Evolutionary conservation across 2,888 invertebrate genomes (phyloP), one percentile per base, ranked within the genome.

Genomic region (Operophtera brumata): DNA sequence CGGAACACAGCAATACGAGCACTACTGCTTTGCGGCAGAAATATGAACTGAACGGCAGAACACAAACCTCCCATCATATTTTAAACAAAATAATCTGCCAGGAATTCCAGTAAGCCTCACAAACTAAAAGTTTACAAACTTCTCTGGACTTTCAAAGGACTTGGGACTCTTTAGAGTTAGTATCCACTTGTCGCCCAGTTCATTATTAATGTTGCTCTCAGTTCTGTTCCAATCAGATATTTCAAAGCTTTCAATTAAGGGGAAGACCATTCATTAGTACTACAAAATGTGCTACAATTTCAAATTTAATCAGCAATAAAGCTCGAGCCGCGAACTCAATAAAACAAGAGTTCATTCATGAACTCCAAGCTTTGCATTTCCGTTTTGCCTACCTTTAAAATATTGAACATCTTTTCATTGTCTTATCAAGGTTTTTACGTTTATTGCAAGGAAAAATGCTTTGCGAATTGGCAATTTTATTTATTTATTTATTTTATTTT

Each of bases 391-490:
- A n/a, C n/a, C n/a, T 67, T 56, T 65, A 64, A 67, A 71, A 70
- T 66, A 67, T 69, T 49, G 64, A 64, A 63, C 65, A 65, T 64
- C 64, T 66, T 68, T 68, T 61, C 65, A 64, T 65, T 65, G 57
- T 61, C 56, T 61, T 49, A 59, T 57, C 46, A 56, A 63, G 49
- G 64, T 64, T 70, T 70, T 71, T 68, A 30, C 65, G 59, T 67
- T 65, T 62, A 69, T 70, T 70, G 69, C 70, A 61, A 62, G 69
- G 60, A 61, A 67, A 69, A 78, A 77, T 71, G 73, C 73, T 70
- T 73, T 73, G 70, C 64, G 67, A 74, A 73, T 73, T 68, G 69
- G 71, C 74, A 77, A 72, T 71, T n/a, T n/a, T n/a, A n/a, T n/a
- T n/a, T n/a, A n/a, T n/a, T n/a, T n/a, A n/a, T n/a, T n/a, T n/a